phyloP scores from a whole-genome alignment of 2,888 invertebrate genomes.

The Drosophila vallismaia region DNA sequence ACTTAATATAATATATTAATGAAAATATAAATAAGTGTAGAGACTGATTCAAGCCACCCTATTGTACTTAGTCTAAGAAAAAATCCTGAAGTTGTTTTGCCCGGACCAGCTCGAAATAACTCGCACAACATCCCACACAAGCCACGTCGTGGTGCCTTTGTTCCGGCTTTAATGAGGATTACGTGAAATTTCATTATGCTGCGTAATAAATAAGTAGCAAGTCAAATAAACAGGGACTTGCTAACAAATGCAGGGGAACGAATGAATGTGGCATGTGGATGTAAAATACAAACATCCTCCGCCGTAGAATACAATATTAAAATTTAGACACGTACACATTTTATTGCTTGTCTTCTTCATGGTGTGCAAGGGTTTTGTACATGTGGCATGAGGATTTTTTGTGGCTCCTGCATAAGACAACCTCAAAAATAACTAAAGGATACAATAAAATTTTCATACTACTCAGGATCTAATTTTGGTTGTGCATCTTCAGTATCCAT shows the following conservation, averaged over 20 bases:
- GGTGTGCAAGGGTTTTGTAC: slow-evolving; percentile 3
- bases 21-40: no score
- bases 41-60: background rate
- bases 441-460: background rate
- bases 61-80: background rate
- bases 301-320: slow-evolving; percentile 60
- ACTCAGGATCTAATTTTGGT: background rate
- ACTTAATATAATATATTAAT: no score
- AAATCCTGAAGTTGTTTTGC: slow-evolving; percentile 27
- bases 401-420: slow-evolving; percentile 22
- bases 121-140: slow-evolving; percentile 3
- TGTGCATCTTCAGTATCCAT: background rate
- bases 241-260: slow-evolving; percentile 38
- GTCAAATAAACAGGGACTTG: slow-evolving; percentile 56
- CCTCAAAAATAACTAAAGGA: background rate
- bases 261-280: slow-evolving; percentile 21
- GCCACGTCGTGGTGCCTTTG: slow-evolving; percentile 10
- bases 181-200: slow-evolving; percentile 70
- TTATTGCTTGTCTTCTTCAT: slow-evolving; percentile 64
- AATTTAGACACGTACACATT: slow-evolving; percentile 76
- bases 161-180: slow-evolving; percentile 60
- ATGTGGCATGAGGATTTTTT: background rate
- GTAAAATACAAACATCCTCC: slow-evolving; percentile 15
- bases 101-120: background rate
- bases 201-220: slow-evolving; percentile 70